Evolutionary conservation across 2,888 invertebrate genomes (phyloP), one percentile per base, ranked within the genome.

Genomic region (Apotomis capreana): DNA sequence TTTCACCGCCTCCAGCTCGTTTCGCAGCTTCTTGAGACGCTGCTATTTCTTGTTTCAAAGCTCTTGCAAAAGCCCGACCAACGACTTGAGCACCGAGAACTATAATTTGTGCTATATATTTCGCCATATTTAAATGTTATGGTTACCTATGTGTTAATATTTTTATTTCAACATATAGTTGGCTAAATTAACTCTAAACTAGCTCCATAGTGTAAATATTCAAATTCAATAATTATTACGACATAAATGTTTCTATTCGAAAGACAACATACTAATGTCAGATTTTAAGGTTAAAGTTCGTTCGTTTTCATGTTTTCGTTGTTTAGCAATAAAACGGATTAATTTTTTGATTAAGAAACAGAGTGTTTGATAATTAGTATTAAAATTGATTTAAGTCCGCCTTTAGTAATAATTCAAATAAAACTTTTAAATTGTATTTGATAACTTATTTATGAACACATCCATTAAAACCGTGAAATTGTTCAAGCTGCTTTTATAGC

Each of bases 81-180:
- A 99, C 95, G 10, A 99, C 96, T 90, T 98, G 98, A 3, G 96
- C 95, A 57, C 99, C 99, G 76, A 97, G 94, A 46, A 99, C 94
- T 80, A 99, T 95, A 76, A 99, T 96, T 94, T 99, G 98, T 68
- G 96, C 97, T 79, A 99, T 94, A 87, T 98, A 97, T 89, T 97
- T 98, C 73, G 99, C 98, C 99, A 98, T 98, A 78, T 83, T 82
- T 79, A 49, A 77, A 75, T 76, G 75, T 13, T 40, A 52, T 13
- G 5, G 67, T 58, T 58, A 37, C 37, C n/a, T 46, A 36, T 26
- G 6, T 52, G 8, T 13, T 65, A 68, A 9, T 58, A 59, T 15
- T 81, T 76, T 79, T 84, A 84, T 84, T 80, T 81, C 82, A 78
- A 78, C 74, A 78, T 78, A 77, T 78, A 78, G 78, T 2, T 37